phyloP scores from a whole-genome alignment of 2,888 invertebrate species.

The Tenthredo distinguenda region DNA sequence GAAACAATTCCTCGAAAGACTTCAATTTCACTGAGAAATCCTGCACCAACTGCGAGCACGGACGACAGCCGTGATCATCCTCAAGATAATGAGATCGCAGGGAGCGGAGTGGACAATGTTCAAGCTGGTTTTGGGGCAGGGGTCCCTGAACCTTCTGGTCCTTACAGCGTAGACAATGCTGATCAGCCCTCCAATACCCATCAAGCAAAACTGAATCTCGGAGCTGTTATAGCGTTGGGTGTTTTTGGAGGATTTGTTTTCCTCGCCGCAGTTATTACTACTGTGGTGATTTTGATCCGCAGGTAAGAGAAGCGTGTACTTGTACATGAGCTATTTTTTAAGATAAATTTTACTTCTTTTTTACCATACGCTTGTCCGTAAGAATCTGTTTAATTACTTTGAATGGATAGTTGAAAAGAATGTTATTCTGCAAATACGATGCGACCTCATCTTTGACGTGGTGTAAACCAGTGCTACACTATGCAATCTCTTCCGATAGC shows the following conservation, averaged over 20 bases:
- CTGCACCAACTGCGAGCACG: slow-evolving; percentile 67
- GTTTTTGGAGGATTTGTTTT: slow-evolving; percentile 96
- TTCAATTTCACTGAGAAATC: slow-evolving; percentile 69
- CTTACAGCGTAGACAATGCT: slow-evolving; percentile 80
- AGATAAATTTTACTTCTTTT: slow-evolving; percentile 46
- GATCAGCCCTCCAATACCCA: slow-evolving; percentile 69
- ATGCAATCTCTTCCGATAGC: slow-evolving; percentile 24
- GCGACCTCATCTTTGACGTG: background rate
- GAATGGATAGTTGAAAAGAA: background rate
- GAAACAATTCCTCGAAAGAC: slow-evolving; percentile 72
- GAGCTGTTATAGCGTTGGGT: slow-evolving; percentile 93
- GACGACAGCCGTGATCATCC: slow-evolving; percentile 83
- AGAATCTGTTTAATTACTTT: background rate
- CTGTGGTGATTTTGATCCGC: slow-evolving; percentile 91
- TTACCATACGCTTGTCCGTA: background rate
- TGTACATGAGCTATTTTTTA: slow-evolving; percentile 54
- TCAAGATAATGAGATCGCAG: slow-evolving; percentile 89
- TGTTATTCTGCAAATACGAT: background rate
- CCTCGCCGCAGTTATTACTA: slow-evolving; percentile 92
- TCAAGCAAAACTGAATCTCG: slow-evolving; percentile 87
- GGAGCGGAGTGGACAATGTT: slow-evolving; percentile 75
- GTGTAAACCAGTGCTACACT: background rate
- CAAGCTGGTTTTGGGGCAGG: slow-evolving; percentile 72
- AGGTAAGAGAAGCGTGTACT: slow-evolving; percentile 82
- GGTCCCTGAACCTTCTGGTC: slow-evolving; percentile 79